Evolutionary conservation across 2,888 invertebrate species (phyloP), one percentile per base, ranked within the genome.

Genomic region (Lycia hirtaria): DNA sequence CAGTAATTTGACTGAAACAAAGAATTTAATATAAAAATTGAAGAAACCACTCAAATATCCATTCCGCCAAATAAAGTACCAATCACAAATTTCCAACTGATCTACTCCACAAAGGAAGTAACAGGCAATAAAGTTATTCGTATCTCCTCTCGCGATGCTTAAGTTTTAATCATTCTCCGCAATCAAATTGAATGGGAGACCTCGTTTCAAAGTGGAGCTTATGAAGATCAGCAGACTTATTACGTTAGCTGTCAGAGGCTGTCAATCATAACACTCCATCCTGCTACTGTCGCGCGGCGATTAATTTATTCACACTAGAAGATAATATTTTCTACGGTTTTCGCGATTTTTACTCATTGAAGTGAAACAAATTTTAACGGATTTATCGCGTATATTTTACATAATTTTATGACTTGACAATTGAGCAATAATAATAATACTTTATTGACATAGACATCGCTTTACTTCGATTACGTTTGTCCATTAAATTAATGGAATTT

Each of bases 71-170:
- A 35, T 24, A 5, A 35, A 47, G 48, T 35, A 33, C 37, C 37
- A 60, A 55, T 57, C 48, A 57, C 33, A 40, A 49, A 48, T 56
- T 56, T 56, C 56, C 55, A 56, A 51, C 52, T 52, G 48, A 60
- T 41, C 37, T 55, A 30, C 37, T 28, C 52, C 28, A 59, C 44
- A 52, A 56, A 52, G 35, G 51, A n/a, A n/a, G 14, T 60, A 60
- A 51, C 55, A 40, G 32, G 59, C 55, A 55, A 50, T 59, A 43
- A 50, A 38, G 56, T 51, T 47, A 47, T 51, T 56, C 28, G 43
- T 44, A 40, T 40, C 38, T 9, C 41, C 38, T 50, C 44, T 40
- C 47, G 48, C 35, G 19, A 41, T 35, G 41, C 52, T 58, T 41
- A 58, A 58, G 38, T 48, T 43, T 54, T 51, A 55, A 60, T 55